Base-by-base conservation (phyloP, 2,113 vertebrate species). In the Panurus biarmicus region DNA sequence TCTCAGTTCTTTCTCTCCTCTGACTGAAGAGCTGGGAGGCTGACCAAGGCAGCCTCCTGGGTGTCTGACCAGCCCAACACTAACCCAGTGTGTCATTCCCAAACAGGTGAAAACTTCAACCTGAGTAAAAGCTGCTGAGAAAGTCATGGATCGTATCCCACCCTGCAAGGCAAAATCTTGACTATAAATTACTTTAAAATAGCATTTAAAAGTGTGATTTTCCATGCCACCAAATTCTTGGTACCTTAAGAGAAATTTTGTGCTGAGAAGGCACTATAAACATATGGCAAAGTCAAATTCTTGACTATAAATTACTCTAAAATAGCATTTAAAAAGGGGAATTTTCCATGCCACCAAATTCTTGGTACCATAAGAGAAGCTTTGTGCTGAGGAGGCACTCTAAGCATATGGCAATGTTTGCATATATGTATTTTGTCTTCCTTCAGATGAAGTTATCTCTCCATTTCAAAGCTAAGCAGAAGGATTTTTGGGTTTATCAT, bases 401-500 rank as follows among this genome's bases (percentile, higher is more conserved):
- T 45, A 78, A 92, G 57, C 9, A 58, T 61, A 70, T 5, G 36
- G 40, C 40, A 75, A 7, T 84, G 73, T 87, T 69, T 93, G 45
- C 57, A 36, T 57, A 51, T 24, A 11, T 47, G 50, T 33, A 23
- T 60, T 71, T 81, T 92, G 3, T 84, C 36, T 94, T 92, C 14
- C 26, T 66, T 62, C 83, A 89, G 76, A 72, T 83, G 38, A 64
- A 91, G 61, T 95, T 74, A 66, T 81, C 90, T 75, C 72, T 65
- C 75, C 53, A 87, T 95, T 94, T 82, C 45, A 89, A 77, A 33
- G 40, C 14, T 65, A 29, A 60, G 25, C 44, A 17, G 45, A 45
- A 91, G 23, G 56, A 61, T 72, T 94, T 95, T 93, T 87, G 38
- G 14, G 57, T 93, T 82, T 90, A 50, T 64, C 74, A 33, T 28